Conservation (phyloP, 2,888 invertebrate species). For the Glyphotaelius pellucidus region DNA sequence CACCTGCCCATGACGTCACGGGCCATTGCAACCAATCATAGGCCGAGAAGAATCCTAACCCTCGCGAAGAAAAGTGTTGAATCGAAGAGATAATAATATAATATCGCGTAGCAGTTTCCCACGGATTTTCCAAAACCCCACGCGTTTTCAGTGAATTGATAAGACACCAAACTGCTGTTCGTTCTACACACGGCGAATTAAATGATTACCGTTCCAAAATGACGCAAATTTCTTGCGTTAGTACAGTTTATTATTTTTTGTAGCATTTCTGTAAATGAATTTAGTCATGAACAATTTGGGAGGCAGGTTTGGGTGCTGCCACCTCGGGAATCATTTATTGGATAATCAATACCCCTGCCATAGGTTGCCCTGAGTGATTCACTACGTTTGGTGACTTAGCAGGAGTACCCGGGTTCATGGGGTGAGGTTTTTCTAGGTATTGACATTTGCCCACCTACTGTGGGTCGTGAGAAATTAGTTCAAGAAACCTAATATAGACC, state of each 20-base stretch:
- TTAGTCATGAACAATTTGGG: too few species aligned
- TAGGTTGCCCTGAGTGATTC: too few species aligned
- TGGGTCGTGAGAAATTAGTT: too few species aligned
- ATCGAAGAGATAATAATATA: background rate
- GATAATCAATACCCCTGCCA: too few species aligned
- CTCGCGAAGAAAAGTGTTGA: slow-evolving; percentile 30
- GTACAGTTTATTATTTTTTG: background rate
- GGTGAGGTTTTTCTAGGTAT: too few species aligned
- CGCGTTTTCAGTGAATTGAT: background rate
- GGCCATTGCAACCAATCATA: background rate
- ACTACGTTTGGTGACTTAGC: too few species aligned
- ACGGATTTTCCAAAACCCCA: slow-evolving; percentile 2
- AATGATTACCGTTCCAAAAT: background rate
- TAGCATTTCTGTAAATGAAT: background rate
- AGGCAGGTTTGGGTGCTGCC: too few species aligned
- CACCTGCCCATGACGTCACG: slow-evolving; percentile 25
- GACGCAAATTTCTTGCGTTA: background rate
- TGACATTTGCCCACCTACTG: too few species aligned
- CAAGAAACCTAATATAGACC: too few species aligned
- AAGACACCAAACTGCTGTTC: background rate
- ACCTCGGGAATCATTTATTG: too few species aligned
- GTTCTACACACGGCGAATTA: background rate
- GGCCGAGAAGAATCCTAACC: background rate
- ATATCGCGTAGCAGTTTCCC: background rate
- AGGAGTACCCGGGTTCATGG: too few species aligned